Evolutionary conservation across 2,888 invertebrate genomes (phyloP).

Genomic region (Macrophya alboannulata): DNA sequence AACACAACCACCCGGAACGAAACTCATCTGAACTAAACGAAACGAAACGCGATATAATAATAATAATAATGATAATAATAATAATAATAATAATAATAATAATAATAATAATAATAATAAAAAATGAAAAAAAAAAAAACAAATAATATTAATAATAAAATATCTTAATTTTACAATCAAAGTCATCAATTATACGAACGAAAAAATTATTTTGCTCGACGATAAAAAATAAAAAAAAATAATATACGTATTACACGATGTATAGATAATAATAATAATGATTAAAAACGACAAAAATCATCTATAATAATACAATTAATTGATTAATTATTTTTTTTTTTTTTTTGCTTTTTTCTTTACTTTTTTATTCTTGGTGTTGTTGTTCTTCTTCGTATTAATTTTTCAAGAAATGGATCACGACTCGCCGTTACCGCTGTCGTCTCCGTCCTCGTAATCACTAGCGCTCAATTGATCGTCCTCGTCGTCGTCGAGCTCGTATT

Average conservation of each 20-base stretch:
- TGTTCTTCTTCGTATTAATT: not conserved
- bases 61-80: not conserved
- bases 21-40: not conserved
- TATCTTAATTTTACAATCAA: not conserved
- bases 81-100: too few relatives aligned
- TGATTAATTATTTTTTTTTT: not conserved
- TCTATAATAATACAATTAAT: not conserved
- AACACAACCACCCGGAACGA: not conserved
- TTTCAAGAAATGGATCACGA: constrained; percentile 85
- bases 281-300: not conserved
- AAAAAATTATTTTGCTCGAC: not conserved
- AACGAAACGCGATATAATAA: too few relatives aligned
- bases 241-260: not conserved
- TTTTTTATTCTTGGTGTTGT: not conserved
- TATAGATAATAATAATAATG: not conserved
- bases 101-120: not conserved
- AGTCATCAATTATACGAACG: not conserved
- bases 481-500: constrained; percentile 92
- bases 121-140: not conserved
- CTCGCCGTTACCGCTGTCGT: constrained; percentile 96
- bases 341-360: not conserved
- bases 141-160: not conserved
- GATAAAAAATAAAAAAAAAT: not conserved
- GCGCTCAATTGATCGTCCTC: constrained; percentile 86
- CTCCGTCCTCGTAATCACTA: constrained; percentile 89